Evolutionary conservation across 2,888 invertebrate species (phyloP).

Genomic region (Thecophora atra): DNA sequence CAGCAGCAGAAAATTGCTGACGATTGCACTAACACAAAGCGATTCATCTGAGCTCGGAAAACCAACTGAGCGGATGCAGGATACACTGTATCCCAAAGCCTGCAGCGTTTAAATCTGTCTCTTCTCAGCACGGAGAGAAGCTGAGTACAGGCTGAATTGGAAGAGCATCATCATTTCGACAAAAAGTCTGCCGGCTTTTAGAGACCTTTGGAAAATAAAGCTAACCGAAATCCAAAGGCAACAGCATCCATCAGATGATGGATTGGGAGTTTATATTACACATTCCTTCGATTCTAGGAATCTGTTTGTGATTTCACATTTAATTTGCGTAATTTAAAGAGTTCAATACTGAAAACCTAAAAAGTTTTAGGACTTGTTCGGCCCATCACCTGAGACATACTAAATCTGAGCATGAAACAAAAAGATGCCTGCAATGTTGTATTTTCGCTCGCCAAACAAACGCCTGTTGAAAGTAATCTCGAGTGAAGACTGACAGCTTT

Average conservation of each 20-base stretch:
- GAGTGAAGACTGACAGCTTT: background rate
- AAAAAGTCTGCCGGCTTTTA: constrained; percentile 25
- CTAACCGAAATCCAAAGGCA: no score
- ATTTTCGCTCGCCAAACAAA: constrained; percentile 18
- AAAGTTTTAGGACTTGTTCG: no score
- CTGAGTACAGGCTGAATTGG: background rate
- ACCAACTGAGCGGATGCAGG: constrained; percentile 33
- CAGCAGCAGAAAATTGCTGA: background rate
- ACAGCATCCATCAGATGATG: no score
- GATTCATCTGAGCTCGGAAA: constrained; percentile 25
- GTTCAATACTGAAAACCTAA: no score
- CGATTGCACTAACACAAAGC: constrained; percentile 18
- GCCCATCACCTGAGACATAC: no score
- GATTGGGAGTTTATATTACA: no score
- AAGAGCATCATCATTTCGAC: background rate
- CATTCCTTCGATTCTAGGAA: no score
- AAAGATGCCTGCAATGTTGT: background rate
- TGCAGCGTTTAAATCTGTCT: background rate
- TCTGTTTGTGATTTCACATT: background rate
- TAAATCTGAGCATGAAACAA: background rate
- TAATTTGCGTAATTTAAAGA: no score
- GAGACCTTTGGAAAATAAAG: background rate
- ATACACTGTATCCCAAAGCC: constrained; percentile 22
- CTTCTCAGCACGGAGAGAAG: constrained; percentile 1
- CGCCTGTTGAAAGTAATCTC: constrained; percentile 31